Base-by-base conservation (phyloP, 2,888 invertebrate species). In the Microplitis manilae region DNA sequence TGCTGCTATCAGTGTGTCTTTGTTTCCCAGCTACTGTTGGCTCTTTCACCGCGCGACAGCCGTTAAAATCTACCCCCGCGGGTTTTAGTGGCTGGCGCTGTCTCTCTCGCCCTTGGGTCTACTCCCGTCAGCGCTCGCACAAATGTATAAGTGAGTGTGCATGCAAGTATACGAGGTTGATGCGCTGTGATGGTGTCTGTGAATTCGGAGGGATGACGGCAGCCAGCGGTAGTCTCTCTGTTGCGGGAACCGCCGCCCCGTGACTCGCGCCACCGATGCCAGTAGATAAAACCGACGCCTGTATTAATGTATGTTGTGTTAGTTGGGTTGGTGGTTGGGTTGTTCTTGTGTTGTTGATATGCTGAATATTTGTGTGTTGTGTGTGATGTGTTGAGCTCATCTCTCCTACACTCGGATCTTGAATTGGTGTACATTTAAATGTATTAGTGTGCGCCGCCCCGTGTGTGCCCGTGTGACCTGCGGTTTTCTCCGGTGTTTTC, bases 401-500 rank as follows among this genome's bases (percentile, higher is more conserved):
- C 30, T 30, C 30, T 30, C 77, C 73, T 75, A 77, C 75, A 76
- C 76, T 39, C 30, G 38, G 9, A 6, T 15, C 64, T 41, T 13
- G 60, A 39, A 68, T 40, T 30, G 8, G 62, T 70, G 61, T 73
- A 30, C 65, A 60, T 65, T 62, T 17, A 40, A n/a, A 17, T 72
- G 17, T 64, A 39, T 50, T 61, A 17, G 38, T 39, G 59, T 39
- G 39, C 8, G 50, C 64, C 50, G 20, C 79, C 65, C 65, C 65
- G 38, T 81, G 75, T 84, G 80, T 30, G 30, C 84, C 81, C 81
- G 85, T 86, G 86, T 85, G 86, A 86, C 84, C 85, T 87, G 87
- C 82, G 87, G 87, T 88, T 87, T 30, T 87, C 86, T 83, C 83
- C 86, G 82, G 81, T 84, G 84, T 84, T 67, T 30, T 83, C 82